Evolutionary conservation across 1,140 invertebrate genomes (phyloP).

Genomic region (Proales similis): DNA sequence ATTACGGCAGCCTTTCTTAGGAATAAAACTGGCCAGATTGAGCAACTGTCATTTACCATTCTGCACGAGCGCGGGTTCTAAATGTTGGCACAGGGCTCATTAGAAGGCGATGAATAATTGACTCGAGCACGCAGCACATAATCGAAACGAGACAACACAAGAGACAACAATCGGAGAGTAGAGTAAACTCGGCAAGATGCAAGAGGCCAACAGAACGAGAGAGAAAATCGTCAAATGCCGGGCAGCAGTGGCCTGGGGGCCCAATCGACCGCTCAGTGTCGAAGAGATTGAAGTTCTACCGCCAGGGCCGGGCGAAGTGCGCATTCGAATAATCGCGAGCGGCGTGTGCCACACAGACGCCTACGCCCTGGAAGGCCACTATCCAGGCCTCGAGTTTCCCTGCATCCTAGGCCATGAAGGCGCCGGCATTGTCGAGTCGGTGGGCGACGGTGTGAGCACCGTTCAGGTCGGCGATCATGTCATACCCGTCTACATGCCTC

Average conservation of each 20-base stretch:
- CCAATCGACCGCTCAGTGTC: slow-evolving; percentile 66
- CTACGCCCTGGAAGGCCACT: slow-evolving; percentile 82
- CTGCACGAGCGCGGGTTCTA: too few relatives aligned
- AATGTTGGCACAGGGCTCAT: too few relatives aligned
- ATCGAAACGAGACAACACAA: too few relatives aligned
- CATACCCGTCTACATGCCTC: slow-evolving; percentile 86
- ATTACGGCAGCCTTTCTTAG: too few relatives aligned
- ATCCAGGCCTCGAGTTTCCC: slow-evolving; percentile 89
- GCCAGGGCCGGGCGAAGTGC: slow-evolving; percentile 68
- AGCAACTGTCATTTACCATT: too few relatives aligned
- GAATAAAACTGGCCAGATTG: too few relatives aligned
- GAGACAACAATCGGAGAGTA: too few relatives aligned
- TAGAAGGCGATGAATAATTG: too few relatives aligned
- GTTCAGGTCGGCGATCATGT: slow-evolving; percentile 86
- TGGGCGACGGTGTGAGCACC: slow-evolving; percentile 78
- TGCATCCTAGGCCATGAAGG: slow-evolving; percentile 68
- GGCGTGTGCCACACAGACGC: slow-evolving; percentile 89
- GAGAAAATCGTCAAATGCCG: slow-evolving; percentile 45
- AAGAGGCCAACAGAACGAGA: too few relatives aligned
- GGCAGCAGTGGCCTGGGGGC: slow-evolving; percentile 51
- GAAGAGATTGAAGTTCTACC: slow-evolving; percentile 87
- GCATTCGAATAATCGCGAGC: slow-evolving; percentile 54
- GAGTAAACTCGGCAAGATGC: too few relatives aligned
- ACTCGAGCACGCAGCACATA: too few relatives aligned
- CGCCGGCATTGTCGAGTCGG: slow-evolving; percentile 85